These are phyloP conservation scores for Zygaena filipendulae DNA, from an alignment of 2,888 invertebrate species.

Conservation along the genomic window DNA sequence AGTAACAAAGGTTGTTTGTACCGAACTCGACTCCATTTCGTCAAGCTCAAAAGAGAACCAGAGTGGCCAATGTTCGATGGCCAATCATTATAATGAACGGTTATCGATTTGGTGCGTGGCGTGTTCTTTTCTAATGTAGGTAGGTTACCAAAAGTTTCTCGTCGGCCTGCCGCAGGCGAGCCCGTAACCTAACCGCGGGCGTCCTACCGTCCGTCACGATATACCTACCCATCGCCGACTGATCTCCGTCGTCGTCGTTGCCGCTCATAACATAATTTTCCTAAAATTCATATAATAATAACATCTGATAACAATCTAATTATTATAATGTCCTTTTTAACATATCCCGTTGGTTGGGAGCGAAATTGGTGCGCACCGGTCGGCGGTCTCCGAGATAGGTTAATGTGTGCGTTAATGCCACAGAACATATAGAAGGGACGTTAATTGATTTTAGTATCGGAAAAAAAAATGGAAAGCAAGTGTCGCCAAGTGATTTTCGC, in stretches of 20 bases:
- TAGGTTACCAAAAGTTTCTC: slow-evolving; percentile 56
- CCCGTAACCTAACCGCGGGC: slow-evolving; percentile 47
- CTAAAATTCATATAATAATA: slow-evolving; percentile 65
- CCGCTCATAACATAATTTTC: slow-evolving; percentile 63
- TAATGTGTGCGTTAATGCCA: slow-evolving; percentile 56
- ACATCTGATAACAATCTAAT: slow-evolving; percentile 66
- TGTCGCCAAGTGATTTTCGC: too few relatives aligned
- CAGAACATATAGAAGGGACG: too few relatives aligned
- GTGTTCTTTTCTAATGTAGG: slow-evolving; percentile 58
- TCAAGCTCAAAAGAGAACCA: slow-evolving; percentile 46
- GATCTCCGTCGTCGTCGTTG: slow-evolving; percentile 53
- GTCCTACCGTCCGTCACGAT: too few relatives aligned
- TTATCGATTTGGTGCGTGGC: slow-evolving; percentile 62
- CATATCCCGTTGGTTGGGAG: slow-evolving; percentile 54
- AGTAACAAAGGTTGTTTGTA: too few relatives aligned
- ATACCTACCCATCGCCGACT: too few relatives aligned
- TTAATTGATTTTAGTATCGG: too few relatives aligned
- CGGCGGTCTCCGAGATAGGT: slow-evolving; percentile 38
- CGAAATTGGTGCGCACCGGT: slow-evolving; percentile 44
- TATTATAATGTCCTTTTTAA: slow-evolving; percentile 67
- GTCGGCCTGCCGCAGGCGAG: slow-evolving; percentile 45
- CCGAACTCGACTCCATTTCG: slow-evolving; percentile 54
- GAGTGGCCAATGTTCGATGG: slow-evolving; percentile 52
- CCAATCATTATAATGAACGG: slow-evolving; percentile 66
- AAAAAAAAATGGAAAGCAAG: too few relatives aligned